Evolutionary conservation across 2,888 invertebrate species (phyloP).

Genomic region (Autographa pulchrina): DNA sequence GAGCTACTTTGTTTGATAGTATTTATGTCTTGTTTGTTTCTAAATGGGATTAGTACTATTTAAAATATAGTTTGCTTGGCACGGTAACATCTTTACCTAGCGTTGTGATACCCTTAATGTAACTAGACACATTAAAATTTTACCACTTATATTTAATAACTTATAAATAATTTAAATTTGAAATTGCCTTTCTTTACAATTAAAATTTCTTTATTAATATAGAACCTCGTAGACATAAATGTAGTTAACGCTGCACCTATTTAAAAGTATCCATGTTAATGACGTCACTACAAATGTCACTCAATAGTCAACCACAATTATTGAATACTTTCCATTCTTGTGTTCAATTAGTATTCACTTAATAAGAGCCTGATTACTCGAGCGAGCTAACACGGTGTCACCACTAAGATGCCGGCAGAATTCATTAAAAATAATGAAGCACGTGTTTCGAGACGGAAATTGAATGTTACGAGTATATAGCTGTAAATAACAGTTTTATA

Average conservation of each 20-base stretch:
- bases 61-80: neutral
- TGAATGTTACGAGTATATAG: neutral
- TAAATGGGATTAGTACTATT: neutral
- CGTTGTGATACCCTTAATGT: no score
- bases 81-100: no score
- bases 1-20: neutral
- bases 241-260: no score
- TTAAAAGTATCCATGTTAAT: no score
- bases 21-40: neutral
- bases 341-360: neutral
- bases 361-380: neutral
- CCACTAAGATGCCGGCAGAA: neutral
- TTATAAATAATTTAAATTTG: no score
- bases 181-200: no score
- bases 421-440: slow-evolving; percentile 7
- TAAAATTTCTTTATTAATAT: no score
- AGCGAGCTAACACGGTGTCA: neutral
- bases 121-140: no score
- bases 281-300: neutral
- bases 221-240: no score
- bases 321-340: slow-evolving; percentile 1
- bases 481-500: slow-evolving; percentile 1
- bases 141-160: no score
- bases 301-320: neutral
- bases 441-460: neutral